phyloP scores from a whole-genome alignment of 2,113 vertebrate species.

The Eurypyga helias region DNA sequence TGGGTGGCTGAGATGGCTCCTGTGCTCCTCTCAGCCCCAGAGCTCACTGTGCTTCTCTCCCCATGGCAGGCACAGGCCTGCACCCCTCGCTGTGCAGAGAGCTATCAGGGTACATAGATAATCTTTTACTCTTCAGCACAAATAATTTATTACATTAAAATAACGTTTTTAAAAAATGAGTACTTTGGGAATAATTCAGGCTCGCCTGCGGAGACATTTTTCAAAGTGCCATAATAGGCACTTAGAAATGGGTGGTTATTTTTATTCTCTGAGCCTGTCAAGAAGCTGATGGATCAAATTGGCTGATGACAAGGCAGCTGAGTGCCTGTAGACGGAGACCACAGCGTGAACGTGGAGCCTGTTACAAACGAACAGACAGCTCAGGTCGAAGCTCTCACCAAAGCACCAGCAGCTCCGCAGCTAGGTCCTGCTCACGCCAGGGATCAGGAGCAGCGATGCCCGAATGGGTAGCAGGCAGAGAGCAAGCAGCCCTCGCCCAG shows the following conservation, averaged over 20 bases:
- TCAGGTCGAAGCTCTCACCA: background rate
- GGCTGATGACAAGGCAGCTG: constrained; percentile 73
- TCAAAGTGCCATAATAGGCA: constrained; percentile 77
- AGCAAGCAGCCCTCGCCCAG: background rate
- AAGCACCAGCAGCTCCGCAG: background rate
- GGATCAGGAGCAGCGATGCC: accelerated
- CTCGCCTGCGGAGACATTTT: constrained; percentile 70
- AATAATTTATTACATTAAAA: constrained; percentile 75
- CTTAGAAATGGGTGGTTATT: constrained; percentile 74
- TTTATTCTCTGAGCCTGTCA: constrained; percentile 70
- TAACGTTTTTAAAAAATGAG: constrained; percentile 63
- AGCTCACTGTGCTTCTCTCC: background rate
- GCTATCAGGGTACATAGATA: constrained; percentile 42
- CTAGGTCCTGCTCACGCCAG: accelerated
- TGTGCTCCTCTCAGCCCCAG: background rate
- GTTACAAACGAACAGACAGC: constrained; percentile 30
- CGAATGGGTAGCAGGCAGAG: accelerated
- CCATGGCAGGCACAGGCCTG: background rate
- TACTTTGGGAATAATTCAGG: constrained; percentile 72
- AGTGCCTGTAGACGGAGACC: constrained; percentile 53
- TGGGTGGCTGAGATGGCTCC: accelerated
- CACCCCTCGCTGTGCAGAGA: background rate
- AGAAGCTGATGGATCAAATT: constrained; percentile 75
- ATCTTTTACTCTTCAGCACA: constrained; percentile 68
- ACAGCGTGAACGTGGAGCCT: background rate